Evolutionary conservation across 2,888 invertebrate genomes (phyloP).

Genomic region (Brachypalpus laphriformis): DNA sequence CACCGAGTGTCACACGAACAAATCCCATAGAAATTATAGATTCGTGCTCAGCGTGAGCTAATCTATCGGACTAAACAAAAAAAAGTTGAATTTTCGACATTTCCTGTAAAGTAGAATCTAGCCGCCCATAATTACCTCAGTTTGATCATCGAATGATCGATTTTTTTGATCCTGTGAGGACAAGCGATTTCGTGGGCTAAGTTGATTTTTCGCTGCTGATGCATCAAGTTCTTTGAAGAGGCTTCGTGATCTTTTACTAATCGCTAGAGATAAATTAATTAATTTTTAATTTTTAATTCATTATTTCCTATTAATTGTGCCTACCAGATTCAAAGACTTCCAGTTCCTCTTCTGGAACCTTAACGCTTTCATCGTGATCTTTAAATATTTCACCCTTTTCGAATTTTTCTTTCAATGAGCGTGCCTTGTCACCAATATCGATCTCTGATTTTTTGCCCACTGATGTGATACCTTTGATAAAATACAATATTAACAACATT

Average conservation of each 20-base stretch:
- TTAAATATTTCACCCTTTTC: slow-evolving; percentile 90
- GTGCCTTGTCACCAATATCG: slow-evolving; percentile 85
- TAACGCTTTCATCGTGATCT: slow-evolving; percentile 84
- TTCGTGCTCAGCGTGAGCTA: too few species aligned
- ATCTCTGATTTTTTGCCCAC: slow-evolving; percentile 84
- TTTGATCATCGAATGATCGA: slow-evolving; percentile 61
- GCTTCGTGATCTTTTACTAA: slow-evolving; percentile 93
- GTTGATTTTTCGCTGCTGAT: slow-evolving; percentile 79
- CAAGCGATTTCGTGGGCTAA: slow-evolving; percentile 45
- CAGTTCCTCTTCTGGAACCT: slow-evolving; percentile 86
- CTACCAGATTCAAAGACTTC: slow-evolving; percentile 91
- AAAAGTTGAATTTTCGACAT: too few species aligned
- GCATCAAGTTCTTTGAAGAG: slow-evolving; percentile 94
- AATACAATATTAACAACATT: too few species aligned
- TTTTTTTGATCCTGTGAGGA: slow-evolving; percentile 72
- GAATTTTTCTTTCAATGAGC: slow-evolving; percentile 90
- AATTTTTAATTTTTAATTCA: not conserved
- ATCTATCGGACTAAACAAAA: too few species aligned
- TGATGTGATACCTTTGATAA: slow-evolving; percentile 83
- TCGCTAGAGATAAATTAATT: slow-evolving; percentile 84
- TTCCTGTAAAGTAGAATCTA: too few species aligned
- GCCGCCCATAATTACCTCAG: slow-evolving; percentile 55
- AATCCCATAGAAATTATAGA: too few species aligned
- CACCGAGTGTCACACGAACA: too few species aligned
- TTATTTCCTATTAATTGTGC: too few species aligned